A percentile compares a stretch with the other conserved stretches of the same genome.
phyloP scores from a whole-genome alignment of 2,797 vertebrate genomes.

The Iguana delicatissima region DNA sequence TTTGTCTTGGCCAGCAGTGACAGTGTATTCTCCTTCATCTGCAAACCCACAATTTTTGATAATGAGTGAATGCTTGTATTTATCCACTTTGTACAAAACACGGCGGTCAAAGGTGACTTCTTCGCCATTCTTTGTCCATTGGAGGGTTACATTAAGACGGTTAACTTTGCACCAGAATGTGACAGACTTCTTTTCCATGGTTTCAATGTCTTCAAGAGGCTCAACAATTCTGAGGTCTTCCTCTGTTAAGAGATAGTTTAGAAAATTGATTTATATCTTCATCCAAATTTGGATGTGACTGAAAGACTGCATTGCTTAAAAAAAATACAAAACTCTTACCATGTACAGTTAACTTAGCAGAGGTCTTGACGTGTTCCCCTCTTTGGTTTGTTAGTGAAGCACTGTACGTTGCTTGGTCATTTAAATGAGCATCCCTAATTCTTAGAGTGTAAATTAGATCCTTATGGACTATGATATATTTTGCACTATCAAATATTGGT shows the following conservation, averaged over 20 bases:
- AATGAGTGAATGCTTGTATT: slow-evolving; percentile 93
- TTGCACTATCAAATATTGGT: slow-evolving; percentile 94
- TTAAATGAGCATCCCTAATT: slow-evolving; percentile 88
- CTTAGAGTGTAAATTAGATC: slow-evolving; percentile 93
- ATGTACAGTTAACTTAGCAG: slow-evolving; percentile 87
- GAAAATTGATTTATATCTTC: slow-evolving; percentile 54
- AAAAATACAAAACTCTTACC: slow-evolving; percentile 79
- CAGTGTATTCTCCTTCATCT: slow-evolving; percentile 95
- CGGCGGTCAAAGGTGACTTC: slow-evolving; percentile 89
- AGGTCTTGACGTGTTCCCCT: slow-evolving; percentile 90
- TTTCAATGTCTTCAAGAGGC: slow-evolving; percentile 95
- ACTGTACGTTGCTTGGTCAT: slow-evolving; percentile 88
- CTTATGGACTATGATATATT: slow-evolving; percentile 93
- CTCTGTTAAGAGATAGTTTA: slow-evolving; percentile 80
- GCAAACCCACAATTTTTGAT: slow-evolving; percentile 93
- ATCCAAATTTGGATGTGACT: slow-evolving; percentile 23
- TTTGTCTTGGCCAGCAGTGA: slow-evolving; percentile 89
- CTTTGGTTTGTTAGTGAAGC: slow-evolving; percentile 90
- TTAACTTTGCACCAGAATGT: slow-evolving; percentile 98
- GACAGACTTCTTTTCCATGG: slow-evolving; percentile 95
- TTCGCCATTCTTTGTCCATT: slow-evolving; percentile 93
- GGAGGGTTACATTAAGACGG: slow-evolving; percentile 89
- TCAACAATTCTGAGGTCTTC: slow-evolving; percentile 93
- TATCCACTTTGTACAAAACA: slow-evolving; percentile 91
- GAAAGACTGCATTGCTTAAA: slow-evolving; percentile 10